Conservation (phyloP, 1,140 invertebrate species). For the Apis cerana region DNA sequence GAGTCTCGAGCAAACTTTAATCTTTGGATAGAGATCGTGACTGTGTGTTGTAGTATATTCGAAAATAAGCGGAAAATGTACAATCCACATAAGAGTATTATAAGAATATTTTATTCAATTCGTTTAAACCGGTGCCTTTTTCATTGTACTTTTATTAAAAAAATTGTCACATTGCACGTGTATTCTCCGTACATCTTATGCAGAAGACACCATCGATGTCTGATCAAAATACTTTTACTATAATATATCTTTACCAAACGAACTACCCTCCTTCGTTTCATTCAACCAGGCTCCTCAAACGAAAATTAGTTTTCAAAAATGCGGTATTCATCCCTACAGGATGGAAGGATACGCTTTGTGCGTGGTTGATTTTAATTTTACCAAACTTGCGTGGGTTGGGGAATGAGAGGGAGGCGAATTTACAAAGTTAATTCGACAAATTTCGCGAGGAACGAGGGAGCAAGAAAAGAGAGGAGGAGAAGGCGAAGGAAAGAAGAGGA, state of each 20-base stretch:
- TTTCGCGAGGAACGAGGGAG: slow-evolving; percentile 16
- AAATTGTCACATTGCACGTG: too few relatives aligned
- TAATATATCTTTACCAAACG: too few relatives aligned
- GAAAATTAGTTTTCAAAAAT: slow-evolving; percentile 20
- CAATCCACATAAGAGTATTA: too few relatives aligned
- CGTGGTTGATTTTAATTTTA: slow-evolving; percentile 10
- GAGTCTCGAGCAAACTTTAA: too few relatives aligned
- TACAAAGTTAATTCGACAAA: slow-evolving; percentile 45
- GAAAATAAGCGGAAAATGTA: too few relatives aligned
- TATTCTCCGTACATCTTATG: background rate
- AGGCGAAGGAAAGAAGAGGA: background rate
- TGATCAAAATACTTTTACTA: background rate
- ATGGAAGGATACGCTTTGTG: background rate
- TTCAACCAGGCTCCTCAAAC: background rate
- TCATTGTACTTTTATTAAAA: too few relatives aligned
- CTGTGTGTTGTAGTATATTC: too few relatives aligned
- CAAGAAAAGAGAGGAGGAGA: background rate
- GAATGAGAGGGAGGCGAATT: background rate
- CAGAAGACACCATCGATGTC: too few relatives aligned
- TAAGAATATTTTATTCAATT: too few relatives aligned
- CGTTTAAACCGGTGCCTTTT: too few relatives aligned
- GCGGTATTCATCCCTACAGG: background rate
- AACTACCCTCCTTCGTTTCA: background rate
- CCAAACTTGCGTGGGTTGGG: background rate
- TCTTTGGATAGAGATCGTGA: background rate